A percentile compares a stretch with the other conserved stretches of the same genome.
Conservation (phyloP, 2,113 vertebrate species). For the Dendrocopos noguchii region DNA sequence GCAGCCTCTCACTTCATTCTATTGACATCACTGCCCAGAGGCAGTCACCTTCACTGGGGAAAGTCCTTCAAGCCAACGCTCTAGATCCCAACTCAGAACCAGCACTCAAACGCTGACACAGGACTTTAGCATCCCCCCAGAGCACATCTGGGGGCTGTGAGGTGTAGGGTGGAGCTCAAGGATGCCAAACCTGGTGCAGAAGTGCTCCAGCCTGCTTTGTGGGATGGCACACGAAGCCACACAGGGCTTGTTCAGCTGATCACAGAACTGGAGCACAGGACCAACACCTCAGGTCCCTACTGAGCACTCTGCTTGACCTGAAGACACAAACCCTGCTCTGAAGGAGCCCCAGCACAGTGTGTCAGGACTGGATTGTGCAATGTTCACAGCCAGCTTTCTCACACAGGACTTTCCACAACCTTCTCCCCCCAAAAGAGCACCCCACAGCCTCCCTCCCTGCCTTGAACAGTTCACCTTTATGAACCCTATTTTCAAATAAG, state of each 20-base stretch:
- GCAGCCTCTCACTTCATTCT: not conserved
- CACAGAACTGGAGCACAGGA: not conserved
- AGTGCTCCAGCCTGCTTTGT: not conserved
- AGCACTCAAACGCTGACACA: not conserved
- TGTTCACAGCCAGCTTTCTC: not conserved
- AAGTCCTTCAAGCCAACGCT: not conserved
- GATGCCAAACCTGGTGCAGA: not conserved
- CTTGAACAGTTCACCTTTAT: not conserved
- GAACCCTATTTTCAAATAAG: not conserved
- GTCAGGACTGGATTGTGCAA: not conserved
- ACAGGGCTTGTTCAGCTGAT: not conserved
- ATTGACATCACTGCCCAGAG: not conserved
- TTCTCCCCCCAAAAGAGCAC: no score
- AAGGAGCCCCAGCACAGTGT: not conserved
- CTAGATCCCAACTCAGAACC: no score
- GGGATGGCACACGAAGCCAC: not conserved
- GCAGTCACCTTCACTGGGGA: not conserved
- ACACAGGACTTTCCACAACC: not conserved
- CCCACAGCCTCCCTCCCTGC: not conserved
- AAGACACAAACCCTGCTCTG: not conserved
- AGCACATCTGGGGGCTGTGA: not conserved
- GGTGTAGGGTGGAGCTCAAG: not conserved
- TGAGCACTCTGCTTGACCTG: rapidly evolving
- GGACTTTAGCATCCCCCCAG: not conserved
- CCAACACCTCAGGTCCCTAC: not conserved